phyloP scores from a whole-genome alignment of 2,113 vertebrate species.

The Pteronura brasiliensis region DNA sequence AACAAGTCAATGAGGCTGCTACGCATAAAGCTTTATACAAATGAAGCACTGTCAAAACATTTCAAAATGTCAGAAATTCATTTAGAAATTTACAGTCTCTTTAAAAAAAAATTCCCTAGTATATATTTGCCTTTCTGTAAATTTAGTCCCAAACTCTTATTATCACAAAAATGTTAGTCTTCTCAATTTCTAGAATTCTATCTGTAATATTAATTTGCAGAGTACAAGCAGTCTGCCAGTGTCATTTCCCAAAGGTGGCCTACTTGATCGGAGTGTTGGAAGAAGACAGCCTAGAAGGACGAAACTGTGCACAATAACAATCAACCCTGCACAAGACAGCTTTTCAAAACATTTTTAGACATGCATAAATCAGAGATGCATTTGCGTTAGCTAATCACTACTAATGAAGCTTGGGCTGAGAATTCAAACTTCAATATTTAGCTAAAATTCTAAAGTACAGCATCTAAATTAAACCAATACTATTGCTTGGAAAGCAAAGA shows the following conservation, averaged over 20 bases:
- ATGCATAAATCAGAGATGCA: conserved; percentile 45
- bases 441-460: not conserved
- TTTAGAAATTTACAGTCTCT: conserved; percentile 41
- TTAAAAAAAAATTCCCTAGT: not conserved
- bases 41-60: conserved; percentile 40
- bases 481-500: conserved; percentile 28
- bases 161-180: conserved; percentile 28
- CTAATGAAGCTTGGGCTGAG: conserved; percentile 54
- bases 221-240: not conserved
- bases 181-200: conserved; percentile 40
- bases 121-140: conserved; percentile 33
- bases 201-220: conserved; percentile 56
- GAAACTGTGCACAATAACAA: conserved; percentile 50
- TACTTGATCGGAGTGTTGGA: not conserved
- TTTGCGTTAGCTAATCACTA: conserved; percentile 63
- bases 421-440: conserved; percentile 58
- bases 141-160: conserved; percentile 44
- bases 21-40: conserved; percentile 51
- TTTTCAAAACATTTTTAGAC: conserved; percentile 52
- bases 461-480: conserved; percentile 50
- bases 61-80: conserved; percentile 66
- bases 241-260: conserved; percentile 29
- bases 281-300: not conserved
- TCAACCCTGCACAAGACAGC: not conserved
- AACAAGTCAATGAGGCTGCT: conserved; percentile 52